These are phyloP conservation scores for Rousettus leschenaultii DNA, from an alignment of 2,113 vertebrate genomes.

Conservation along the genomic window DNA sequence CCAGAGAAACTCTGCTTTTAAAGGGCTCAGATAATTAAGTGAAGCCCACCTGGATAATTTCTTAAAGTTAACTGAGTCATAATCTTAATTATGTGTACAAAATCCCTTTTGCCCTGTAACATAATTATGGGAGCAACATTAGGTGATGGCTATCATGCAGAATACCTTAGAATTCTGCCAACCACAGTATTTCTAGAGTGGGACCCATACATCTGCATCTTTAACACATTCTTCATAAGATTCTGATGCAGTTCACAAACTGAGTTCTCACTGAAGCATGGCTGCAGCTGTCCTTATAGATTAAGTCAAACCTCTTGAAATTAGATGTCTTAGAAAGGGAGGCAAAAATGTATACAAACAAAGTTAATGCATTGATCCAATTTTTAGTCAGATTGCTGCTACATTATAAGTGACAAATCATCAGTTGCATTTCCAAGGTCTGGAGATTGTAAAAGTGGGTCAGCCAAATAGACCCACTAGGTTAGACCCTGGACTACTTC, in stretches of 20 bases:
- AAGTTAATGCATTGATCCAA: not conserved
- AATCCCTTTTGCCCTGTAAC: not conserved
- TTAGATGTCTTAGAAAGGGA: not conserved
- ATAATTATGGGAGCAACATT: not conserved
- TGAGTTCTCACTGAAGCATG: not conserved
- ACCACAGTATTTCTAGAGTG: not conserved
- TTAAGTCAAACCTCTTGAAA: not conserved
- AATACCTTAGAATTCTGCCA: not conserved
- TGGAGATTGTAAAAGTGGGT: not conserved
- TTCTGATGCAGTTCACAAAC: not conserved
- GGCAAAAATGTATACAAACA: not conserved
- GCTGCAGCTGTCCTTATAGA: not conserved
- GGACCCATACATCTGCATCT: not conserved
- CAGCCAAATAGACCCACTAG: not conserved
- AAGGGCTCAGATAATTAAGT: not conserved
- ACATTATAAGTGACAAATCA: not conserved
- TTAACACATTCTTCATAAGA: not conserved
- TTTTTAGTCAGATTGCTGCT: not conserved
- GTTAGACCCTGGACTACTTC: not conserved
- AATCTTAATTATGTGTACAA: not conserved
- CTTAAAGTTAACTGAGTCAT: not conserved
- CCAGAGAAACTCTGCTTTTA: not conserved
- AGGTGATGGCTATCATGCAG: not conserved
- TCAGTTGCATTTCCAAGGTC: not conserved
- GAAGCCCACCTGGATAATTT: not conserved